Base-by-base conservation (phyloP, 2,888 invertebrate genomes). In the Spisula solida region DNA sequence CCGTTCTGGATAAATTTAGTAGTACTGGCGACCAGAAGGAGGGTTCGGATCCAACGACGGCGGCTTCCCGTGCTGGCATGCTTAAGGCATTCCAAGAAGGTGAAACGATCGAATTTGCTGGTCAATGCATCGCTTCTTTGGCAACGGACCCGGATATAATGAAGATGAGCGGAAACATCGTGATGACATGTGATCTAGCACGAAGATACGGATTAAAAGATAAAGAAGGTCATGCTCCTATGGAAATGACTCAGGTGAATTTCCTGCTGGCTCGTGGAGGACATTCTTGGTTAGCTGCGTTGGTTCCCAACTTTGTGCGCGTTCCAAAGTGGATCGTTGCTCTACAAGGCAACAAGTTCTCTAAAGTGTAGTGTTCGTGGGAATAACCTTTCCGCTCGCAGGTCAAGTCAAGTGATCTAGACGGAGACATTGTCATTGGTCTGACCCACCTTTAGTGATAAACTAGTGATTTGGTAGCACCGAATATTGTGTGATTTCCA, bases 131-230 rank as follows among this genome's bases (percentile, higher is more conserved):
- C 16, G 93, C 92, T 8, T 79, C 91, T 25, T 82, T 96, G 29
- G 95, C 95, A 66, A 87, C 94, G 14, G 96, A 97, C 91, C 91
- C 94, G 6, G 93, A 95, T 34, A 66, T 95, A 6, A 95, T 96
- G 94, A 92, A 94, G 84, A 96, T 96, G 90, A 94, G 95, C 12
- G 97, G 97, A 4, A 92, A 94, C 66, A 94, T 97, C 88, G 90
- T 97, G 56, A 82, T 96, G 41, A 95, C 96, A 0, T 94, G 94
- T 48, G 97, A 97, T 85, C 92, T 97, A 29, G 97, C 95, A 25
- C 92, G 94, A 29, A 95, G 96, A 85, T 97, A 97, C 93, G 95
- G 95, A 16, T 95, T 97, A 86, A 90, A 90, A 0, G 97, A 97
- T 90, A 93, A 96, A 84, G 96, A 96, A 92, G 97, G 97, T 48